Base-by-base conservation (phyloP, 2,113 vertebrate genomes). In the Chionodraco myersi region DNA sequence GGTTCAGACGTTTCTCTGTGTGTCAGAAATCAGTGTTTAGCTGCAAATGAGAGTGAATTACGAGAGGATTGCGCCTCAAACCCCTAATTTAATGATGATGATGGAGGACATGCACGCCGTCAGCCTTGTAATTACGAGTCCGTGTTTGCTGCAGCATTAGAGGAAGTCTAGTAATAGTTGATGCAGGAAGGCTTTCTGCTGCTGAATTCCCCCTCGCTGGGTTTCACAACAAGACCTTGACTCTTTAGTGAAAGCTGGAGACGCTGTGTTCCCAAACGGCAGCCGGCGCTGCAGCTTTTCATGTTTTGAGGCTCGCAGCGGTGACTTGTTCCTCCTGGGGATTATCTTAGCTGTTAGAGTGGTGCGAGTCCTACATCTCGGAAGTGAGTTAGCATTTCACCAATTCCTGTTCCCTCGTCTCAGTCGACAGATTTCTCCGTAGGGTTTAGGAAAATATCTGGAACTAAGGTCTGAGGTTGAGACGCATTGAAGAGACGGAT, bases 41-140 rank as follows among this genome's bases (percentile, higher is more conserved):
- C 84, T 87, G 81, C 65, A 84, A 67, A 86, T 87, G 81, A 49
- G 77, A 88, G 36, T 88, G 91, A 90, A 90, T 90, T 91, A 21
- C 21, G 21, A 21, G 21, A n/a, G n/a, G n/a, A n/a, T n/a, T n/a
- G n/a, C n/a, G 51, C 63, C 65, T 85, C 86, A 90, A 90, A 85
- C 92, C 91, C 89, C 56, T 90, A 77, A 93, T 92, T 91, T 86
- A 89, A 89, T 82, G 88, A 88, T 88, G 89, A 89, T 84, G 83
- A 30, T 30, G 26, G 88, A 84, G 88, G 89, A 87, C 84, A 67
- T 1, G 21, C 78, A 26, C 78, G 52, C 80, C 72, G 89, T 90
- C 84, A 82, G 85, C 89, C 90, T 86, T 91, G 89, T 92, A 91
- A 93, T 92, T 91, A 92, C 71, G 6, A 21, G 21, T 21, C 78